Conservation (phyloP, 2,797 vertebrate species). For the Typhlichthys subterraneus region DNA sequence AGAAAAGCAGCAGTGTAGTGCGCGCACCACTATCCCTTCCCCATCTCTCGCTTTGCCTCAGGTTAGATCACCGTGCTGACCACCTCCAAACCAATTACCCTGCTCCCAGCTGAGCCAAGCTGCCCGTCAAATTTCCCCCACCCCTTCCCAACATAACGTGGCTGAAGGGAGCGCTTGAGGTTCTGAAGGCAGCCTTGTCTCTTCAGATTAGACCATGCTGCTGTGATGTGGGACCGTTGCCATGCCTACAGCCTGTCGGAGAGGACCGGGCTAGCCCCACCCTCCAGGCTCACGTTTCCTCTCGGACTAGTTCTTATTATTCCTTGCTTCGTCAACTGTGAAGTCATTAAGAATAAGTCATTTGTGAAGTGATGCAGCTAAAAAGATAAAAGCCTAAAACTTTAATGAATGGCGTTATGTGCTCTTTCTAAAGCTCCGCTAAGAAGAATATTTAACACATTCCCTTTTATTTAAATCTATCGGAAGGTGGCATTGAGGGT, state of each 20-base stretch:
- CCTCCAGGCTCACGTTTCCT: background rate
- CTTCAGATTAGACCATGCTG: conserved; percentile 11
- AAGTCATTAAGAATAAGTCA: background rate
- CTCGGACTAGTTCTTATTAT: background rate
- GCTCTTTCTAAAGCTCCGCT: too few relatives aligned
- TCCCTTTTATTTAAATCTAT: too few relatives aligned
- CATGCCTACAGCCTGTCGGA: conserved; percentile 3
- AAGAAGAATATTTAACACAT: too few relatives aligned
- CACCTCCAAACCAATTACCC: conserved; percentile 33
- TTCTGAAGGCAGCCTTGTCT: conserved; percentile 24
- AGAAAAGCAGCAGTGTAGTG: too few relatives aligned
- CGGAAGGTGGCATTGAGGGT: too few relatives aligned
- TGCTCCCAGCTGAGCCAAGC: conserved; percentile 9
- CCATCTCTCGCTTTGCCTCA: conserved; percentile 18
- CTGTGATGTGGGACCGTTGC: background rate
- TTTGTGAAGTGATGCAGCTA: too few relatives aligned
- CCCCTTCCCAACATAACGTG: background rate
- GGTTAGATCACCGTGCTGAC: conserved; percentile 31
- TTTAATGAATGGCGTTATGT: too few relatives aligned
- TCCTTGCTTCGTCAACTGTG: background rate
- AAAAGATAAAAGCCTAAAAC: too few relatives aligned
- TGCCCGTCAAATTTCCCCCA: conserved; percentile 11
- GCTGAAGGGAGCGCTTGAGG: background rate
- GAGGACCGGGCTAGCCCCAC: conserved; percentile 10
- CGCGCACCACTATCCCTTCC: too few relatives aligned